These are phyloP conservation scores for Saguinus midas DNA, from an alignment of 2,113 vertebrate genomes.

Conservation along the genomic window DNA sequence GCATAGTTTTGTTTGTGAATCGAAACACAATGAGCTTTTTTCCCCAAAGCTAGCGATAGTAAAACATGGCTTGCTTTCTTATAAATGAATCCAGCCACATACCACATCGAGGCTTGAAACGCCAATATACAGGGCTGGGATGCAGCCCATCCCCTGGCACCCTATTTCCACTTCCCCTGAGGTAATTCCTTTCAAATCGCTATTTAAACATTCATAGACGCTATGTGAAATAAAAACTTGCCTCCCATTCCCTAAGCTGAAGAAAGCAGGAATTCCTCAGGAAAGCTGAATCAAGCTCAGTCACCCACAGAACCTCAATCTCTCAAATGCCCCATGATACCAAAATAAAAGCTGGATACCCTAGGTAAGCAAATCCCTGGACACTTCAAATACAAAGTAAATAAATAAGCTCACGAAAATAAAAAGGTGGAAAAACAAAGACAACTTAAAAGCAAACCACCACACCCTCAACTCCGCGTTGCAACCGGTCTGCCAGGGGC, in stretches of 20 bases:
- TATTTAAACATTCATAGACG: background rate
- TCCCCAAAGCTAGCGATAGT: background rate
- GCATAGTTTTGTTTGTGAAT: background rate
- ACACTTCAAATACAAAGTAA: background rate
- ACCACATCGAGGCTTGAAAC: background rate
- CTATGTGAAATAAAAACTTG: constrained; percentile 63
- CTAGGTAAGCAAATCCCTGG: background rate
- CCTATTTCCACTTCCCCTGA: background rate
- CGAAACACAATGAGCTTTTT: background rate
- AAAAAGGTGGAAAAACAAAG: background rate
- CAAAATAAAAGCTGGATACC: background rate
- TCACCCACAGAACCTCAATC: background rate
- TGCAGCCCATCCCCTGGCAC: background rate
- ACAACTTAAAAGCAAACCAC: constrained; percentile 63
- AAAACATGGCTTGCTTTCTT: background rate
- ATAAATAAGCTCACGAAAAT: background rate
- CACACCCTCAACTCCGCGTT: constrained; percentile 71
- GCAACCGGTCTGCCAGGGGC: constrained; percentile 50
- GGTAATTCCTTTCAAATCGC: constrained; percentile 16
- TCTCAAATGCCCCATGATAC: background rate
- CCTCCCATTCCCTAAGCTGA: constrained; percentile 15
- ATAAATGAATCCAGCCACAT: background rate
- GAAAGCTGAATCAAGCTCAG: constrained; percentile 32
- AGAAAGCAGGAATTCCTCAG: constrained; percentile 24
- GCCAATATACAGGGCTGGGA: background rate